Evolutionary conservation across 1,140 invertebrate genomes (phyloP), one percentile per base, ranked within the genome.

Genomic region (Metopolophium dirhodum): DNA sequence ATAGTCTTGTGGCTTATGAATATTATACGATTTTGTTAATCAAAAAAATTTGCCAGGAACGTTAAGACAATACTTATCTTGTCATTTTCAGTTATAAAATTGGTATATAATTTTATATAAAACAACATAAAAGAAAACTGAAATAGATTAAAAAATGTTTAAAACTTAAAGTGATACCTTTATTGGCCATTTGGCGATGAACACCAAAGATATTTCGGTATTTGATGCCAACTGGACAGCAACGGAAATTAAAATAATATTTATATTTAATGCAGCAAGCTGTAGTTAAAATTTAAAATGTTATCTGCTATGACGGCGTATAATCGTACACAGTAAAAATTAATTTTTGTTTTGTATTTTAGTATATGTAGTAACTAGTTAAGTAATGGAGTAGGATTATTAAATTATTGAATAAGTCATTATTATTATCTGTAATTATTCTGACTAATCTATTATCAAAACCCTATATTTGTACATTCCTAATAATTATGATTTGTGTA

Each of bases 351-450:
- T 35, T 77, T n/a, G 11, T n/a, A 18, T 77, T 77, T 77, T n/a
- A n/a, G 61, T 23, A 22, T 54, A 68, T 61, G 4, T 30, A 68
- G 61, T 68, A 68, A n/a, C 61, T 77, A 77, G 22, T 68, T 30
- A n/a, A 9, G 61, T 30, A 14, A 14, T 68, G 30, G 61, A 68
- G 26, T 68, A 68, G 61, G 30, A 18, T 68, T 68, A 68, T 68
- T 68, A 68, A 68, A 18, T 18, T 68, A 77, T 77, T 77, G 30
- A 77, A 35, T 77, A n/a, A 77, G n/a, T 77, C 30, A 77, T 77
- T n/a, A 77, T 77, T n/a, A 77, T 77, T 77, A 77, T 77, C 61
- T 77, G n/a, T 77, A 77, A n/a, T 77, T 77, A n/a, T 30, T 61
- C 2, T 68, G 11, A 61, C 11, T n/a, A 68, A n/a, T 68, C 61